Evolutionary conservation across 2,888 invertebrate species (phyloP).

Genomic region (Pyralis farinalis): DNA sequence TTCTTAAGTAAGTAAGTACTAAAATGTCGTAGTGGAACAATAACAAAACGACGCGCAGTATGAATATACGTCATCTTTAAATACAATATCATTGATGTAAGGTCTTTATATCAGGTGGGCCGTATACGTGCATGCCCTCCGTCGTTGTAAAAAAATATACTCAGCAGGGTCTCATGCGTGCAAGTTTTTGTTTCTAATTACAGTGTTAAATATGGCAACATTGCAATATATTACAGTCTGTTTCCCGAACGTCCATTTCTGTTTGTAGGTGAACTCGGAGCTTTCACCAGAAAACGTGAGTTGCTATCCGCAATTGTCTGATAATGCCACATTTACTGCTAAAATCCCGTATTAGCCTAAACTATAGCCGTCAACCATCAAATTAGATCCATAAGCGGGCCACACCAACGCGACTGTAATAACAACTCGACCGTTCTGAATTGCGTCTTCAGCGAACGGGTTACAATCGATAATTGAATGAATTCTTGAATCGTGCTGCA

Average conservation of each 20-base stretch:
- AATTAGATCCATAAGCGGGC: constrained; percentile 37
- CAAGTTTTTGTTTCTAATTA: too few relatives aligned
- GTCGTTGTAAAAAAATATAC: too few relatives aligned
- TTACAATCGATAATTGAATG: constrained; percentile 35
- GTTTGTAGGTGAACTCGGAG: not conserved
- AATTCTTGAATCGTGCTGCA: constrained; percentile 29
- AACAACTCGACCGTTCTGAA: constrained; percentile 18
- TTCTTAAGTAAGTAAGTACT: too few relatives aligned
- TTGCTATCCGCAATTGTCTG: not conserved
- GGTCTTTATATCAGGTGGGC: too few relatives aligned
- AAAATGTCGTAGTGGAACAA: too few relatives aligned
- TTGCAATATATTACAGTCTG: not conserved
- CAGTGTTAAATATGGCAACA: too few relatives aligned
- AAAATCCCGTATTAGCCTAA: constrained; percentile 18
- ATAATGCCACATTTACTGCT: constrained; percentile 14
- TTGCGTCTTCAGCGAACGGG: constrained; percentile 21
- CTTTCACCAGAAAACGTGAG: constrained; percentile 4
- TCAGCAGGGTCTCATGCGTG: too few relatives aligned
- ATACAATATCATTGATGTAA: too few relatives aligned
- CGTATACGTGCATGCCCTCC: too few relatives aligned
- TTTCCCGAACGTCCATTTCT: not conserved
- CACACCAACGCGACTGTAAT: constrained; percentile 23
- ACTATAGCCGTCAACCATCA: constrained; percentile 33
- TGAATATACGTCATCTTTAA: too few relatives aligned
- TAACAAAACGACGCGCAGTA: too few relatives aligned